These are phyloP conservation scores for Larimichthys crocea DNA, from an alignment of 2,113 vertebrate genomes.

Conservation along the genomic window DNA sequence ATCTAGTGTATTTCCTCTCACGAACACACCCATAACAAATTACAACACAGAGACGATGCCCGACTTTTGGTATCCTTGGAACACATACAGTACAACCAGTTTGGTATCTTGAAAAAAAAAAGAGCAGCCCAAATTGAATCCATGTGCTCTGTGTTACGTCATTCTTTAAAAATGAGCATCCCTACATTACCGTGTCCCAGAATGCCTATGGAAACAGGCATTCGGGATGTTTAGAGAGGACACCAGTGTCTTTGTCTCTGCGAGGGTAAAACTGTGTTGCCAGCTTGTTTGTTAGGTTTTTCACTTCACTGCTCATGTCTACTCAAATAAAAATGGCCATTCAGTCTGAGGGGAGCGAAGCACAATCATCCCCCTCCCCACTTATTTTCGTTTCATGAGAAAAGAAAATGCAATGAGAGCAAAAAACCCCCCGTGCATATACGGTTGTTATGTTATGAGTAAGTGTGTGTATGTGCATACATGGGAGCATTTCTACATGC, in stretches of 20 bases:
- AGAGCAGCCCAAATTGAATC: constrained; percentile 63
- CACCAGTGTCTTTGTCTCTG: constrained; percentile 78
- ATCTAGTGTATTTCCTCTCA: not conserved
- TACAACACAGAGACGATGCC: not conserved
- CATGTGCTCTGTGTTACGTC: constrained; percentile 68
- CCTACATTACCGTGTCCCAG: constrained; percentile 60
- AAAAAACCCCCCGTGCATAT: constrained; percentile 21
- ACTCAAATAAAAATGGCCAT: constrained; percentile 74
- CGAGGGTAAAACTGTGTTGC: constrained; percentile 41
- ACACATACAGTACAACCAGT: constrained; percentile 21
- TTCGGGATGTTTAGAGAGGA: constrained; percentile 57
- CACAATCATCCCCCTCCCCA: constrained; percentile 18
- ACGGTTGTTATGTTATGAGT: constrained; percentile 10
- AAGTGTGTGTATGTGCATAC: constrained; percentile 23
- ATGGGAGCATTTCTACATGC: constrained; percentile 37
- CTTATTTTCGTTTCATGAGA: constrained; percentile 57
- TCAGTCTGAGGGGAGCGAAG: constrained; percentile 50
- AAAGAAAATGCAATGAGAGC: constrained; percentile 60
- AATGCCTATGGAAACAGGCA: constrained; percentile 64
- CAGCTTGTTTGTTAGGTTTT: constrained; percentile 72
- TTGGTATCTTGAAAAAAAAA: constrained; percentile 7
- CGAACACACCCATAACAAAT: not conserved
- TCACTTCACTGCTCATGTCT: constrained; percentile 75
- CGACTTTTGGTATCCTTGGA: constrained; percentile 10
- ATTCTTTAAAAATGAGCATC: constrained; percentile 70